Conservation (phyloP, 1,140 invertebrate species). For the Drosophila hydei region DNA sequence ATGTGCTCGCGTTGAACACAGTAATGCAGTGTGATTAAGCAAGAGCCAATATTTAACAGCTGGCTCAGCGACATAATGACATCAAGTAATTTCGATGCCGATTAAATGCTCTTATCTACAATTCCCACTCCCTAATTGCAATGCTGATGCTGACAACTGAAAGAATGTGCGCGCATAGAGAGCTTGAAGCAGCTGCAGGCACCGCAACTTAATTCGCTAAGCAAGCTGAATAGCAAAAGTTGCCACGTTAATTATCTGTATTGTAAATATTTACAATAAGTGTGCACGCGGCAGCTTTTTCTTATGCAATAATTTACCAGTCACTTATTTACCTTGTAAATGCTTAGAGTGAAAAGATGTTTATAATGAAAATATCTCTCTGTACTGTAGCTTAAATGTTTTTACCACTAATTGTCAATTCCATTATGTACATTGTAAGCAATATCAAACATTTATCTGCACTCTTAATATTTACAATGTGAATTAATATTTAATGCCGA, state of each 20-base stretch:
- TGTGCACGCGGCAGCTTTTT: too few relatives aligned
- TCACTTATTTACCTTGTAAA: not conserved
- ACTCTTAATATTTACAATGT: not conserved
- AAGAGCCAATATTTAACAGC: conserved; percentile 15
- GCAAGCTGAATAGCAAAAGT: too few relatives aligned
- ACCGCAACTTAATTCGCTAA: too few relatives aligned
- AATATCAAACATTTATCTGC: too few relatives aligned
- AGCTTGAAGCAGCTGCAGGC: too few relatives aligned
- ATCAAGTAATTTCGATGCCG: not conserved
- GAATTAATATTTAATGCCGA: not conserved
- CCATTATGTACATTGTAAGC: too few relatives aligned
- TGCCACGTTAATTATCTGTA: not conserved
- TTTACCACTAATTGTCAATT: too few relatives aligned
- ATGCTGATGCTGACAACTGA: not conserved
- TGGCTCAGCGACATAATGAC: not conserved
- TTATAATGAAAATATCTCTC: not conserved
- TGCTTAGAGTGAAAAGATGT: not conserved
- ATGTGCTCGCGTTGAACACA: not conserved
- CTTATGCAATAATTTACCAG: not conserved
- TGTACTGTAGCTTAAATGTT: too few relatives aligned
- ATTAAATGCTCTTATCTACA: not conserved
- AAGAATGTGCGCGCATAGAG: too few relatives aligned
- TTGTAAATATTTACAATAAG: not conserved
- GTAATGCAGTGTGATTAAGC: conserved; percentile 26
- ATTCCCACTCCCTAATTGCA: not conserved